Conservation (phyloP, 2,888 invertebrate genomes). For the Drosophila phalerata region DNA sequence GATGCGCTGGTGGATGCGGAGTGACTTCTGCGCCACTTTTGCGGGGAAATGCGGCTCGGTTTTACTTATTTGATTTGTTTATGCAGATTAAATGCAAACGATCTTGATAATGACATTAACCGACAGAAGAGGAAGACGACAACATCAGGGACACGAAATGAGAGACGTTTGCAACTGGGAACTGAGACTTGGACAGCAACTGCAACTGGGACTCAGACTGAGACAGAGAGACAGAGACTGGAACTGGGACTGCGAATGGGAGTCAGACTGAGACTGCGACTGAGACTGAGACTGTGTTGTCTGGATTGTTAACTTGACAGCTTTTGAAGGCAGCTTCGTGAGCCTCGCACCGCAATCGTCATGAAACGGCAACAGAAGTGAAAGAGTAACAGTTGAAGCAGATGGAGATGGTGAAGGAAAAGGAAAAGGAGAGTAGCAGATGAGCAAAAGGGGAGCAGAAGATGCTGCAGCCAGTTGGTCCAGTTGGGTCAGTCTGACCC, state of each 20-base stretch:
- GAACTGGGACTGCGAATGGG: constrained; percentile 23
- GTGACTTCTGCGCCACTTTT: constrained; percentile 76
- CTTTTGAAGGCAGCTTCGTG: constrained; percentile 80
- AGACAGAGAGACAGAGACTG: constrained; percentile 7
- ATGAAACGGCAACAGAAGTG: constrained; percentile 39
- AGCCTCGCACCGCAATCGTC: constrained; percentile 67
- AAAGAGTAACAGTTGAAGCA: constrained; percentile 22
- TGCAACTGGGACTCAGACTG: constrained; percentile 2
- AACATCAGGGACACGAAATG: constrained; percentile 60
- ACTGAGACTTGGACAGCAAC: constrained; percentile 17
- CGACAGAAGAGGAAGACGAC: constrained; percentile 77
- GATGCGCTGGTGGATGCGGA: constrained; percentile 39
- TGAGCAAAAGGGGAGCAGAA: background rate
- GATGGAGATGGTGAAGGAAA: background rate
- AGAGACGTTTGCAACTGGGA: constrained; percentile 55
- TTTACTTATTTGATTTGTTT: constrained; percentile 82
- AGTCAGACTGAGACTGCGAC: constrained; percentile 19
- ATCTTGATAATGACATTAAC: constrained; percentile 85
- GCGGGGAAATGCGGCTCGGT: constrained; percentile 53
- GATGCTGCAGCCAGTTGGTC: constrained; percentile 21
- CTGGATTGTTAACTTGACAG: constrained; percentile 84
- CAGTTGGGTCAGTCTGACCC: constrained; percentile 56
- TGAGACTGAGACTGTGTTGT: constrained; percentile 51
- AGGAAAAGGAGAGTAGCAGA: no score
- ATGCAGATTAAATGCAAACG: constrained; percentile 84